These are phyloP conservation scores for Kryptopterus vitreolus DNA, from an alignment of 2,797 vertebrate species.

Conservation along the genomic window DNA sequence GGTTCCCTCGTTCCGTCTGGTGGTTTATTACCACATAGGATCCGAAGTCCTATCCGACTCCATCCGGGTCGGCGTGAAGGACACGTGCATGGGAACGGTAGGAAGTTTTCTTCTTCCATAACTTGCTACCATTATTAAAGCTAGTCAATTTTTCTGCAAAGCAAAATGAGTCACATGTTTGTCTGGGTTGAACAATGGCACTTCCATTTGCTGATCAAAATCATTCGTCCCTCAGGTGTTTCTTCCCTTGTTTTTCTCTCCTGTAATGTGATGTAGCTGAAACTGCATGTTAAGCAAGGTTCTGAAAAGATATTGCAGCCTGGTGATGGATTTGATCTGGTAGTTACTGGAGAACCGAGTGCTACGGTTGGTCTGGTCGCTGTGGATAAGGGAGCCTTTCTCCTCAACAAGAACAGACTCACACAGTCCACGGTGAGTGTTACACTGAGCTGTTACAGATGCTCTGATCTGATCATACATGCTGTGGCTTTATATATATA, in stretches of 20 bases:
- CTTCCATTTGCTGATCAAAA: not conserved
- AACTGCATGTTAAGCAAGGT: not conserved
- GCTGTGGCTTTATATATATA: not conserved
- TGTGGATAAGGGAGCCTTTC: slow-evolving; percentile 76
- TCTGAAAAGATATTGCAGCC: slow-evolving; percentile 44
- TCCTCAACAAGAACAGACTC: slow-evolving; percentile 75
- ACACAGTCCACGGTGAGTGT: slow-evolving; percentile 71
- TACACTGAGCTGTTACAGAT: not conserved
- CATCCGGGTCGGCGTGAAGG: slow-evolving; percentile 77
- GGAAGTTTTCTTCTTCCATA: not conserved
- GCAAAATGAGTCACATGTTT: too few species aligned
- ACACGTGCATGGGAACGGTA: slow-evolving; percentile 79
- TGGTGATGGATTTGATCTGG: slow-evolving; percentile 59
- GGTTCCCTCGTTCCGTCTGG: slow-evolving; percentile 79
- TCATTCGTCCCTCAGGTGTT: not conserved
- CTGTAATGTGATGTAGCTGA: not conserved
- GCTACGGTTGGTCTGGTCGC: slow-evolving; percentile 76
- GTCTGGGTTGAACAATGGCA: not conserved
- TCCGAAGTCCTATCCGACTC: slow-evolving; percentile 77
- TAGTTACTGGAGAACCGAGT: slow-evolving; percentile 66
- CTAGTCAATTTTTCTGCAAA: too few species aligned
- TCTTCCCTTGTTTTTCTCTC: not conserved
- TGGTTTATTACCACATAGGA: slow-evolving; percentile 72
- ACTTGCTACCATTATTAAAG: not conserved
- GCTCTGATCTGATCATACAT: not conserved